phyloP scores from a whole-genome alignment of 35 echinoderm and acorn worm species.

The Ptychodera flava region DNA sequence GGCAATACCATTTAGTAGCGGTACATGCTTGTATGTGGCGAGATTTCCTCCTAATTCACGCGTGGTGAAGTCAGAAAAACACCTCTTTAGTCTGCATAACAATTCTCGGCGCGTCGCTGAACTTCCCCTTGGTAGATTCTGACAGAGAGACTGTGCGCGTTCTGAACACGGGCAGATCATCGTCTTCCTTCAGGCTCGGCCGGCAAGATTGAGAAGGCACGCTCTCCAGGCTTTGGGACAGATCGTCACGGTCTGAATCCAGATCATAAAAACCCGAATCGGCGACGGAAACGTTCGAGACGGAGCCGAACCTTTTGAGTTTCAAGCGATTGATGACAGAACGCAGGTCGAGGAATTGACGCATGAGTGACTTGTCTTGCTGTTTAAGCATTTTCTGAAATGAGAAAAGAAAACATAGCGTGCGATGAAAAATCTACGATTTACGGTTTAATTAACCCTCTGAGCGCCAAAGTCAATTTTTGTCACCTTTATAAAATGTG shows the following conservation, averaged over 20 bases:
- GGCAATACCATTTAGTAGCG: no score
- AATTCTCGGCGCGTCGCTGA: neutral
- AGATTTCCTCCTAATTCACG: no score
- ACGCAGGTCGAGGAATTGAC: neutral
- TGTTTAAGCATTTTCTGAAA: neutral
- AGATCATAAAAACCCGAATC: no score
- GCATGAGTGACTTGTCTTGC: neutral
- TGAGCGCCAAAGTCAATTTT: no score
- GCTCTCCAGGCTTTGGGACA: neutral
- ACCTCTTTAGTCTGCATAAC: neutral
- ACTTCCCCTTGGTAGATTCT: neutral
- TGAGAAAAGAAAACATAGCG: neutral
- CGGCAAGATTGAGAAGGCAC: neutral
- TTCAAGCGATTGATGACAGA: neutral
- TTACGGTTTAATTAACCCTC: no score
- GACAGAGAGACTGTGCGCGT: neutral
- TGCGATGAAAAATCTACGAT: no score
- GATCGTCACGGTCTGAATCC: neutral
- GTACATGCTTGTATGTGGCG: no score
- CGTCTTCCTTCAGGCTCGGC: neutral
- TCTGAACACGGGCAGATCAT: neutral
- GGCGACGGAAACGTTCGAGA: neutral
- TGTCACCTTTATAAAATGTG: no score
- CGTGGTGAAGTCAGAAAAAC: no score
- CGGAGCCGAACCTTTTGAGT: neutral